These are phyloP conservation scores for Theristicus caerulescens DNA, from an alignment of 2,113 vertebrate species.

Conservation along the genomic window DNA sequence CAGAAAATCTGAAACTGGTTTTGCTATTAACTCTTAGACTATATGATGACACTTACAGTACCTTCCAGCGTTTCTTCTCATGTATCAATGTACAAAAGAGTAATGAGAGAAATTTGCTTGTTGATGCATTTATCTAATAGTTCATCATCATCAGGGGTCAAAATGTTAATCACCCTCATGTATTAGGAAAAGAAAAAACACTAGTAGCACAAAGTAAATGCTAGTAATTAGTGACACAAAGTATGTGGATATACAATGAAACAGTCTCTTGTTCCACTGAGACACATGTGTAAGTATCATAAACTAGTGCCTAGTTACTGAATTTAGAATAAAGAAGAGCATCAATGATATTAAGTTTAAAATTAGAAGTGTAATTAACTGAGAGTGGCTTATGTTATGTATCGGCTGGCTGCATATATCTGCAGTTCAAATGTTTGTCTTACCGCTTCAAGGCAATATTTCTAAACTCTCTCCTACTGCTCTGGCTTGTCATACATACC, in stretches of 20 bases:
- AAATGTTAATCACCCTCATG: slow-evolving; percentile 16
- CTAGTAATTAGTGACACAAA: not conserved
- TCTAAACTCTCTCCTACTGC: not conserved
- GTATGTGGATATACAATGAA: not conserved
- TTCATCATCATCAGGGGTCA: slow-evolving; percentile 18
- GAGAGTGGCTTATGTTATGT: not conserved
- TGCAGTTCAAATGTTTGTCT: not conserved
- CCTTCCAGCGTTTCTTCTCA: not conserved
- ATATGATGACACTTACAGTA: not conserved
- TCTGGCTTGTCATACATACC: not conserved
- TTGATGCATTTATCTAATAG: slow-evolving; percentile 5
- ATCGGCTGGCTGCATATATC: not conserved
- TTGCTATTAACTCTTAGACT: not conserved
- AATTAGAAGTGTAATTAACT: not conserved
- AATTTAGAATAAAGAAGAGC: not conserved
- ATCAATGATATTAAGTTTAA: not conserved
- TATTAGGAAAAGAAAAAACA: not conserved
- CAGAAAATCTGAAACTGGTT: not conserved
- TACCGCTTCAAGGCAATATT: not conserved
- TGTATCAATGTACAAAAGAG: not conserved
- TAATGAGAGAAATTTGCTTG: slow-evolving; percentile 28
- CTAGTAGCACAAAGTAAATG: not conserved
- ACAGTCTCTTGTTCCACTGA: not conserved
- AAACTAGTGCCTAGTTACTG: not conserved
- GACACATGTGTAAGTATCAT: not conserved